Evolutionary conservation across 2,888 invertebrate species (phyloP), one percentile per base, ranked within the genome.

Genomic region (Agrilus biguttatus): DNA sequence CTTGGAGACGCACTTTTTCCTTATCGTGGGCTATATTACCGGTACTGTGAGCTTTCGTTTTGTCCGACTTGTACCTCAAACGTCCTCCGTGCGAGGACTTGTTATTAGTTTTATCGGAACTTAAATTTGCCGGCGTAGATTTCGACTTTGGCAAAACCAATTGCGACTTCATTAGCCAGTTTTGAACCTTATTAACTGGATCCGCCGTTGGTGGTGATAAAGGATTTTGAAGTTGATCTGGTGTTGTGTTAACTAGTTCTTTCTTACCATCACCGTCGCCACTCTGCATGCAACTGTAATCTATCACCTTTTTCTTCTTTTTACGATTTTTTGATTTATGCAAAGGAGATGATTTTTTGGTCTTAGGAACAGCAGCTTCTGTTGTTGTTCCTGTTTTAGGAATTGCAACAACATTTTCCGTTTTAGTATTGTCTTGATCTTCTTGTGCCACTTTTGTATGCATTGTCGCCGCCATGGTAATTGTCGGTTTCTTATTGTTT

Each of bases 131-230:
- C 0, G 88, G 87, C 2, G 86, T 87, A 1, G 87, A 88, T 61
- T 88, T 87, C 32, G 87, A 87, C 63, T 88, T 88, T 8, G 84
- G 81, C 55, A 87, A 71, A 14, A 73, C 65, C 2, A 72, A 71
- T 41, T 81, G 83, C 1, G 84, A 83, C 48, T 83, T 84, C 41
- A 87, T 63, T 42, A 88, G 66, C 88, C 88, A 88, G 53, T 83
- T 83, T 55, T 87, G 83, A n/a, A 88, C 88, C 65, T 87, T 88
- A 14, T 82, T 82, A 47, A 80, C 64, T 57, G 76, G 71, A 58
- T 76, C 75, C 1, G 69, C 55, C 47, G 65, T 65, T 49, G 67
- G 67, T 4, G 62, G 61, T 2, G 63, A 60, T 40, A 62, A 53
- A 10, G 58, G 57, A 44, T 57, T 55, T 48, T 61, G 68, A 13